Conservation (phyloP, 2,113 vertebrate species). For the Tenrec ecaudatus region DNA sequence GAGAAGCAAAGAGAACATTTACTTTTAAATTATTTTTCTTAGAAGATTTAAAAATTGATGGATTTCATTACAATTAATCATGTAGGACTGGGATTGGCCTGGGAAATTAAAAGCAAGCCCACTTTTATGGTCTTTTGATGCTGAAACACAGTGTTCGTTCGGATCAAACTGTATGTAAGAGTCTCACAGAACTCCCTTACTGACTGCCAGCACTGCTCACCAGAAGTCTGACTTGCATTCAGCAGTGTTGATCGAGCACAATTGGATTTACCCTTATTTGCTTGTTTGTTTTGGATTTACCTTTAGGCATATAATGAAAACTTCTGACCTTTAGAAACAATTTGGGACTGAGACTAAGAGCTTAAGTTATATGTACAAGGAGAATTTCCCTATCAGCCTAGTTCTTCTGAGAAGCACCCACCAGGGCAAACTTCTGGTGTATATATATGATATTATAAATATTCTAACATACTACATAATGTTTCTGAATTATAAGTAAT, state of each 20-base stretch:
- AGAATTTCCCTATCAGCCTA: neutral
- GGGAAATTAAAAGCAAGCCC: neutral
- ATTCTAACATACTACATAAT: too few species aligned
- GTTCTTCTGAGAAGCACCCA: neutral
- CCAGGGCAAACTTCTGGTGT: too few species aligned
- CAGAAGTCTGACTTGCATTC: neutral
- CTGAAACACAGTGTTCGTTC: too few species aligned
- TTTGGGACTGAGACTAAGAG: neutral
- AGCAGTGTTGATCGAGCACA: too few species aligned
- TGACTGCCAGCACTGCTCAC: neutral
- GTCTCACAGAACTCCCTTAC: neutral
- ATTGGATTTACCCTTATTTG: too few species aligned
- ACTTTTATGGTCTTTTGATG: neutral
- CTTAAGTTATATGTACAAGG: too few species aligned
- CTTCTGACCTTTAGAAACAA: neutral
- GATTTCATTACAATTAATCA: neutral
- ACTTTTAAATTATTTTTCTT: conserved; percentile 27
- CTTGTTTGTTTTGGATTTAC: too few species aligned
- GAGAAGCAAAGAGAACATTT: neutral
- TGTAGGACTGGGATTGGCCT: neutral
- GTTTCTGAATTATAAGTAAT: too few species aligned
- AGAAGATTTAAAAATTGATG: neutral
- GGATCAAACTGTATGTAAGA: neutral
- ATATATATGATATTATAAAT: too few species aligned
- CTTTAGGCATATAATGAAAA: neutral